Conservation (phyloP, 2,113 vertebrate genomes). For the Phaethon lepturus region DNA sequence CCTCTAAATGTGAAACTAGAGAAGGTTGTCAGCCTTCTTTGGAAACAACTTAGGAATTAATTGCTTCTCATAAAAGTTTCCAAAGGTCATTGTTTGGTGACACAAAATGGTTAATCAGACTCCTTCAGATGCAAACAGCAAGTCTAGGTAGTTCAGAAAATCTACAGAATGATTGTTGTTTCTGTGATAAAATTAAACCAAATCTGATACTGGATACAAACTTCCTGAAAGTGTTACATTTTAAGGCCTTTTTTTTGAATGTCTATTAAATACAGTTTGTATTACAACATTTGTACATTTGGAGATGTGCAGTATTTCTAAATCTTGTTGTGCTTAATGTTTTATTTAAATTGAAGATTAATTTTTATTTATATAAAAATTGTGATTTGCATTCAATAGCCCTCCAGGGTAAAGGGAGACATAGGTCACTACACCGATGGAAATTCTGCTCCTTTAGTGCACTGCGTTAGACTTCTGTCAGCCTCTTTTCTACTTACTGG, state of each 20-base stretch:
- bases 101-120: background rate
- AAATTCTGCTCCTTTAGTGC: slow-evolving; percentile 85
- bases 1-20: background rate
- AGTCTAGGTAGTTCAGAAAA: background rate
- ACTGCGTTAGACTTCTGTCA: slow-evolving; percentile 91
- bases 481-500: slow-evolving; percentile 94
- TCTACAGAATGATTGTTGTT: background rate
- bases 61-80: background rate
- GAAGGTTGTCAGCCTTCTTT: background rate
- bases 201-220: background rate
- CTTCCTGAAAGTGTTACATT: rapidly evolving
- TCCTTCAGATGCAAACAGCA: background rate
- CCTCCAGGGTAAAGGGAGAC: slow-evolving; percentile 89
- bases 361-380: background rate
- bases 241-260: background rate
- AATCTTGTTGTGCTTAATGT: background rate
- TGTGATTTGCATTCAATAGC: slow-evolving; percentile 74
- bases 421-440: slow-evolving; percentile 90
- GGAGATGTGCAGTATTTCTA: background rate
- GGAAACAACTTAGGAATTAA: background rate
- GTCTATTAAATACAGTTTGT: background rate
- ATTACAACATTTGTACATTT: background rate
- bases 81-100: background rate
- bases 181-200: background rate
- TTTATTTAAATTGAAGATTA: background rate